Conservation (phyloP, 2,113 vertebrate species). For the Sphyrna mokarran region DNA sequence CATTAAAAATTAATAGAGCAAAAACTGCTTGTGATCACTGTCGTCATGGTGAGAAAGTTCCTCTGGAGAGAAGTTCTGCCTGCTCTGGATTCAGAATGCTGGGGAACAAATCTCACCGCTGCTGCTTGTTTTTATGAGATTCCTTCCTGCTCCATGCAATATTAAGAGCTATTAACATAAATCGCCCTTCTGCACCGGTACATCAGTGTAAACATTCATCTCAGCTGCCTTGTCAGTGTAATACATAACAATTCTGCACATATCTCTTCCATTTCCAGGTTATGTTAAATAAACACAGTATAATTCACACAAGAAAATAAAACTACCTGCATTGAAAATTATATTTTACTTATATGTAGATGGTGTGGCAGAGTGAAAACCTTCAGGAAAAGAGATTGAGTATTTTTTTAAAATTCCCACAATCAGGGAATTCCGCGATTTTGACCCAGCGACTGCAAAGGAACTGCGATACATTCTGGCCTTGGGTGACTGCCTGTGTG, state of each 20-base stretch:
- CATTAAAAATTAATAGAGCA: constrained; percentile 36
- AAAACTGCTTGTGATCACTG: constrained; percentile 26
- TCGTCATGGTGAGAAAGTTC: constrained; percentile 25
- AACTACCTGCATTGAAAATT: neutral
- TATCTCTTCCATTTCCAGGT: neutral
- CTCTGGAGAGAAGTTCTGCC: constrained; percentile 4
- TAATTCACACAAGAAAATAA: neutral
- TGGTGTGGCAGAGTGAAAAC: neutral
- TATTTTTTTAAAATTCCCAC: neutral
- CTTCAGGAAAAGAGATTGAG: neutral
- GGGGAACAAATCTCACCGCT: neutral
- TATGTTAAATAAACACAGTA: neutral
- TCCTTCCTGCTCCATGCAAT: constrained; percentile 5
- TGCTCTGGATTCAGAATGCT: neutral
- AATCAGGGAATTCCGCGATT: too few species aligned
- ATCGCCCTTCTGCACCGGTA: neutral
- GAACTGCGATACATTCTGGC: too few species aligned
- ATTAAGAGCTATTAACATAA: constrained; percentile 30
- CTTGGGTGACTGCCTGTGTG: too few species aligned
- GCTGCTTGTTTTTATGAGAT: constrained; percentile 20
- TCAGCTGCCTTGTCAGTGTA: constrained; percentile 8
- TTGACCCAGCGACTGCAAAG: too few species aligned
- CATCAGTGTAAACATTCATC: constrained; percentile 24
- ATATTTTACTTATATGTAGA: neutral
- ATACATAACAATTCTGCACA: neutral